Evolutionary conservation across 1,140 invertebrate genomes (phyloP).

Genomic region (Atta texana): DNA sequence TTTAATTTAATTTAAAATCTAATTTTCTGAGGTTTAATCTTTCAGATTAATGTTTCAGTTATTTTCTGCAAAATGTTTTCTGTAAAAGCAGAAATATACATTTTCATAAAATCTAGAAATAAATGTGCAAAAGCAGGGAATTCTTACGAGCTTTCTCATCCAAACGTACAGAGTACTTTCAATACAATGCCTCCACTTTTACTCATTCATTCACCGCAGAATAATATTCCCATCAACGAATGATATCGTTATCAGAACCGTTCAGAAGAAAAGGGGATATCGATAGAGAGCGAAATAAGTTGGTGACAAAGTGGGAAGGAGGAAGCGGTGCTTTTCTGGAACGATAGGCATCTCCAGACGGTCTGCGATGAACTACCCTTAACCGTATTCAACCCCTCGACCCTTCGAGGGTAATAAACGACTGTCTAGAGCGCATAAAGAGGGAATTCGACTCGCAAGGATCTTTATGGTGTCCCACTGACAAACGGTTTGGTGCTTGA

Average conservation of each 20-base stretch:
- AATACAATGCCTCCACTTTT: constrained; percentile 16
- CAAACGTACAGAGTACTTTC: constrained; percentile 1
- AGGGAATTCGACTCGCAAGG: constrained; percentile 35
- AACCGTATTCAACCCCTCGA: constrained; percentile 50
- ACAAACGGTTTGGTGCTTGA: constrained; percentile 60
- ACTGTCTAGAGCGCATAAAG: constrained; percentile 66
- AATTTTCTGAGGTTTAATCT: not conserved
- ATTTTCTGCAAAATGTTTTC: constrained; percentile 17
- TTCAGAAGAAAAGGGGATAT: constrained; percentile 9
- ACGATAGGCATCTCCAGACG: constrained; percentile 58
- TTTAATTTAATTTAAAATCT: constrained; percentile 24
- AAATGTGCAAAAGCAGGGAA: not conserved
- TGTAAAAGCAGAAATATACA: not conserved
- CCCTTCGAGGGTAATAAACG: constrained; percentile 65
- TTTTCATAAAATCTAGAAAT: constrained; percentile 20
- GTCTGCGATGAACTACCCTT: constrained; percentile 62
- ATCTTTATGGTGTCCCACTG: constrained; percentile 43
- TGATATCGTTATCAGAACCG: constrained; percentile 21
- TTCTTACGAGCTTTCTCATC: not conserved
- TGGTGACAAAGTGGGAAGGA: constrained; percentile 16
- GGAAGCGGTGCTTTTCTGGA: not conserved
- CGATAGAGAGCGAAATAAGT: constrained; percentile 35
- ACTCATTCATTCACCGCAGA: constrained; percentile 4
- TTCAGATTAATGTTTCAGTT: not conserved
- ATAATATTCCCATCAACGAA: constrained; percentile 45